These are phyloP conservation scores for Macrobrachium nipponense DNA, from an alignment of 1,140 invertebrate genomes.

Conservation along the genomic window DNA sequence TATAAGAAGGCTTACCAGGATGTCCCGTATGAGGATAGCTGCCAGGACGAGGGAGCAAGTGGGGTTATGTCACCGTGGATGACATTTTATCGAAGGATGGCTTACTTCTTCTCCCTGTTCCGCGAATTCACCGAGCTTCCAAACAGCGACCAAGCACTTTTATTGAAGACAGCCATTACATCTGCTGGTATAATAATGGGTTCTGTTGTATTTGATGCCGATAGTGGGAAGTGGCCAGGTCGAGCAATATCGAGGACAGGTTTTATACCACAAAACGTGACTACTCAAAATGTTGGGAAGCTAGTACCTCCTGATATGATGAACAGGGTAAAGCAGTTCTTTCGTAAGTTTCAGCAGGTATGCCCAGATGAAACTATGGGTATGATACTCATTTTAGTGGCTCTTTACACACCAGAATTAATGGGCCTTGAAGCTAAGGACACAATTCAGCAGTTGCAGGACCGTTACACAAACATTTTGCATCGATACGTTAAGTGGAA, in stretches of 20 bases:
- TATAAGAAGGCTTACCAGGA: conserved; percentile 63
- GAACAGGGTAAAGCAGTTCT: conserved; percentile 59
- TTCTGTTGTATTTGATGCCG: conserved; percentile 60
- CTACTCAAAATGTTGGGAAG: conserved; percentile 45
- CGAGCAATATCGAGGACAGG: conserved; percentile 36
- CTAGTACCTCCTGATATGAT: conserved; percentile 61
- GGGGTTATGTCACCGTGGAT: conserved; percentile 63
- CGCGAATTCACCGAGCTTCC: conserved; percentile 58
- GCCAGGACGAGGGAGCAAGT: conserved; percentile 31
- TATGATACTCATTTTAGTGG: conserved; percentile 63
- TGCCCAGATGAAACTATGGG: conserved; percentile 64
- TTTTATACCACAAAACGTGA: conserved; percentile 48
- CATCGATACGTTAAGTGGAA: conserved; percentile 59
- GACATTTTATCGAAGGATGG: conserved; percentile 62
- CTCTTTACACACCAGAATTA: conserved; percentile 63
- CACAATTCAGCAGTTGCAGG: conserved; percentile 61
- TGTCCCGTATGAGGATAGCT: conserved; percentile 52
- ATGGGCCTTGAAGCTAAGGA: conserved; percentile 59
- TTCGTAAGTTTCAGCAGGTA: conserved; percentile 62
- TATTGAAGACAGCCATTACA: conserved; percentile 62
- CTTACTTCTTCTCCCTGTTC: conserved; percentile 62
- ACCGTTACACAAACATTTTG: conserved; percentile 60
- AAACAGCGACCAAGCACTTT: conserved; percentile 55
- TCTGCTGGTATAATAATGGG: conserved; percentile 64
- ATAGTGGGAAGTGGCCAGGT: conserved; percentile 53